Base-by-base conservation (phyloP, 2,113 vertebrate species). In the Pithys albifrons region DNA sequence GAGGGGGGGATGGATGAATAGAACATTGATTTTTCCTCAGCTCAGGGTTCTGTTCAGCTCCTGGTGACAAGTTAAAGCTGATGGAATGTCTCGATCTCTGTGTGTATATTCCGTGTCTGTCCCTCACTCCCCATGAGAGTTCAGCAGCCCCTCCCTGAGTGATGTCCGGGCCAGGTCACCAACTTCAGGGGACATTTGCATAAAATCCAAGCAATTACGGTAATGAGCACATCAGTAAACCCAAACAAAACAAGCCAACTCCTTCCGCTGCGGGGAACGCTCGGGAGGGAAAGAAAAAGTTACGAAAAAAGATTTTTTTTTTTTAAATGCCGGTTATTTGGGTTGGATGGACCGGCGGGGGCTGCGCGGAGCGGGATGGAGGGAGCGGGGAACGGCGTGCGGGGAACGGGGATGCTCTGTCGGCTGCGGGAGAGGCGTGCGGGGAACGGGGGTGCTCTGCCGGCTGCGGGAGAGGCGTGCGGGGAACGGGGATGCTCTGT, bases 161-260 rank as follows among this genome's bases (percentile, higher is more conserved):
- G 88, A 85, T 15, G 82, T 75, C 94, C 90, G 85, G 81, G 79
- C 85, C 81, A 37, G 87, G 89, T 93, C 95, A 93, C 81, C 41
- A 77, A 66, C 91, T 91, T 83, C 86, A 2, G 17, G 58, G 70
- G 92, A 91, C 37, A 10, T 94, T 89, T 85, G 48, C 92, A 75
- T 82, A 91, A 89, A 58, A 22, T 24, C 61, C 78, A 6, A 80
- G 71, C 81, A 71, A 55, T 79, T n/a, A 19, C 78, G 37, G 88
- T 43, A 46, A n/a, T 37, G 85, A 73, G 25, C 48, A 17, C 84
- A 72, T 87, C 37, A 79, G 76, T 10, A 76, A 92, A 74, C 9
- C 66, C 88, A 70, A 94, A 52, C 76, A 71, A 69, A 82, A 24
- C 76, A 48, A 29, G 49, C 12, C 29, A 23, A 72, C 55, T 3